A percentile compares a stretch with the other conserved stretches of the same genome.
Evolutionary conservation across 2,113 vertebrate species (phyloP).

Genomic region (Platichthys stellatus): DNA sequence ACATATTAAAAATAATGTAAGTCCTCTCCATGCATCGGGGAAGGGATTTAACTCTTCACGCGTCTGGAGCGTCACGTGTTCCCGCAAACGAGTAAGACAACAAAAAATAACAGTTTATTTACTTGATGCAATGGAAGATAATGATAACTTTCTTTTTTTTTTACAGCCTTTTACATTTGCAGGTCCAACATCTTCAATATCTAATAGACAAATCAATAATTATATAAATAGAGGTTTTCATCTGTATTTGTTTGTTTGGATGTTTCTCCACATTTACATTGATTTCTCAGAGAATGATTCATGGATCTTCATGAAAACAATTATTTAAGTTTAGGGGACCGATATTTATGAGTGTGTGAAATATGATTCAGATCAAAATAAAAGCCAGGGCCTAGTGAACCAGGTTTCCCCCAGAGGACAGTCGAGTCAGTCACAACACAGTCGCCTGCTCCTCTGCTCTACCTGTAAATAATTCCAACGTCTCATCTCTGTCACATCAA

Average conservation of each 20-base stretch:
- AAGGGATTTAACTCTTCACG: slow-evolving; percentile 50
- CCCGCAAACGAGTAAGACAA: slow-evolving; percentile 7
- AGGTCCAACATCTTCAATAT: background rate
- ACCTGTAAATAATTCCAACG: slow-evolving; percentile 61
- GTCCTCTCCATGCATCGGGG: slow-evolving; percentile 33
- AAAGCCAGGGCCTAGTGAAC: background rate
- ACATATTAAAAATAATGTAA: slow-evolving; percentile 73
- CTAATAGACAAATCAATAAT: no score
- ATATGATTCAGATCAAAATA: no score
- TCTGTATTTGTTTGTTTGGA: no score
- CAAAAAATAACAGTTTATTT: background rate
- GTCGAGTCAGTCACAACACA: slow-evolving; percentile 20
- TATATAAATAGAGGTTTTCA: no score
- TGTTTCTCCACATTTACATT: no score
- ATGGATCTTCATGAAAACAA: no score
- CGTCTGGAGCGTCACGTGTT: slow-evolving; percentile 24
- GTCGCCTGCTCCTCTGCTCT: slow-evolving; percentile 13
- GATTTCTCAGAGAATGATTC: no score
- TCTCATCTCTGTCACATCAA: slow-evolving; percentile 62
- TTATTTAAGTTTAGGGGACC: no score
- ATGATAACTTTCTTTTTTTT: no score
- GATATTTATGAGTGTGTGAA: no score
- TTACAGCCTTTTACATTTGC: background rate
- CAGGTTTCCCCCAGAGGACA: slow-evolving; percentile 1
- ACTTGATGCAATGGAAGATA: no score